Percentiles rank a stretch among this genome's conserved stretches.
phyloP scores from a whole-genome alignment of 2,888 invertebrate species.

The Acanthoscelides obtectus region DNA sequence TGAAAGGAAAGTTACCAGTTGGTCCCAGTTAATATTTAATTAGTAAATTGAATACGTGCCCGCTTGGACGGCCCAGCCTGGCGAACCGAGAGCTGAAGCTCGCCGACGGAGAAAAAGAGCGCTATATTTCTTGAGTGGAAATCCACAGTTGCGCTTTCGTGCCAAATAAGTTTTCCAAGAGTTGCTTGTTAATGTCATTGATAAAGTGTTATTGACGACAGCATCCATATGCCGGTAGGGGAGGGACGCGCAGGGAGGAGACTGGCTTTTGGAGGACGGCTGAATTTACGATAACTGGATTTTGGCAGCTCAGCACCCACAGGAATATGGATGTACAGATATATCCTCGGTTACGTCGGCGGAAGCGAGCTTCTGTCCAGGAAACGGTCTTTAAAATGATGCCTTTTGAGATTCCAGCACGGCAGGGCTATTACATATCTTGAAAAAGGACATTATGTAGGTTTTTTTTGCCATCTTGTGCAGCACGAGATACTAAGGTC shows the following conservation, averaged over 20 bases:
- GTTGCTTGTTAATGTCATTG: background rate
- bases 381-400: too few species aligned
- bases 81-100: background rate
- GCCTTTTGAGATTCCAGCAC: too few species aligned
- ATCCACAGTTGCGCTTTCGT: background rate
- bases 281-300: background rate
- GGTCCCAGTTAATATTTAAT: background rate
- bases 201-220: background rate
- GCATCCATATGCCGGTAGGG: background rate
- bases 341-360: background rate
- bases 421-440: too few species aligned
- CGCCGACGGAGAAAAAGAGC: background rate
- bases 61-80: background rate
- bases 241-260: background rate
- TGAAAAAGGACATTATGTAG: too few species aligned
- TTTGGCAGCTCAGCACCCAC: background rate
- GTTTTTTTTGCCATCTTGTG: too few species aligned
- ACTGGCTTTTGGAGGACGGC: background rate
- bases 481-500: too few species aligned
- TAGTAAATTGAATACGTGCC: background rate
- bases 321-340: background rate
- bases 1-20: background rate
- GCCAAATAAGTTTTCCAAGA: background rate
- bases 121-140: background rate
- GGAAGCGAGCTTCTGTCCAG: too few species aligned